Base-by-base conservation (phyloP, 2,888 invertebrate species). In the Anaspis maculata region DNA sequence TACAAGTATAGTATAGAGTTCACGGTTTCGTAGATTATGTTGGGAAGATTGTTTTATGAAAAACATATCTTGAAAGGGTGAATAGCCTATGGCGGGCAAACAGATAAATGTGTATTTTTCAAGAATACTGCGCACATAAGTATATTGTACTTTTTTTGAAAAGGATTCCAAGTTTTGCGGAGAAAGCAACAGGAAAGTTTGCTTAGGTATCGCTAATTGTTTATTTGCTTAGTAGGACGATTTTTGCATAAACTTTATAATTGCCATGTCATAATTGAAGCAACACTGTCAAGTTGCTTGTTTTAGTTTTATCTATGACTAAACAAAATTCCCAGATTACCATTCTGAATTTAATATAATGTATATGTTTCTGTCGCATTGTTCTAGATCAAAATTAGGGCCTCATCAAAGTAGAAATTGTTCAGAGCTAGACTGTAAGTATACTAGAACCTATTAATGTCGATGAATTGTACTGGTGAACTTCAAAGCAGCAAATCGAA, bases 141-240 rank as follows among this genome's bases (percentile, higher is more conserved):
- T n/a, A n/a, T n/a, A n/a, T n/a, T n/a, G n/a, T n/a, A n/a, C n/a
- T n/a, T n/a, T n/a, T n/a, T n/a, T n/a, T n/a, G n/a, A n/a, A n/a
- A n/a, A n/a, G n/a, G n/a, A n/a, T n/a, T n/a, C n/a, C n/a, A n/a
- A n/a, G n/a, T n/a, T n/a, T n/a, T n/a, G 37, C 40, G 44, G 50
- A 48, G 50, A 50, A 50, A 50, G 50, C 48, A 39, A 24, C 30
- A 45, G 32, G 43, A 47, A 48, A 50, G 45, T 50, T 50, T 42
- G 44, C 41, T 42, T 44, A 41, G 44, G 43, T 49, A 43, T 48
- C 45, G 42, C 48, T 50, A 49, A 49, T 46, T 49, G 34, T 39
- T 39, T 39, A 35, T 19, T 19, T n/a, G n/a, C n/a, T n/a, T n/a
- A n/a, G 32, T 35, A 33, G 32, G 36, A 36, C 33, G 33, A 40